Percentiles rank a stretch among this genome's conserved stretches.
Conservation (phyloP, 2,113 vertebrate species). For the Tyto alba region DNA sequence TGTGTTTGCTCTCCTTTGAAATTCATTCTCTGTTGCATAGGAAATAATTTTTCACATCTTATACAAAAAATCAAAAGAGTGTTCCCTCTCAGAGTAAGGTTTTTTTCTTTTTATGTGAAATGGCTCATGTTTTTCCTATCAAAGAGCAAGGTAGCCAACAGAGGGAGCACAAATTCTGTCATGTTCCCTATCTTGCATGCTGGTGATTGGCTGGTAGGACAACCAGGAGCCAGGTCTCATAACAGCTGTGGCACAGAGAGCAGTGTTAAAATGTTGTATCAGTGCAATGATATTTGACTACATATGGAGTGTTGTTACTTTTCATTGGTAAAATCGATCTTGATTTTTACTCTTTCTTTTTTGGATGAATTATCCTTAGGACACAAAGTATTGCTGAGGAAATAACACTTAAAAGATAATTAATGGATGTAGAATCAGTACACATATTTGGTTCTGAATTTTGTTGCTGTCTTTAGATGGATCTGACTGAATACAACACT, state of each 20-base stretch:
- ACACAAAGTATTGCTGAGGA: neutral
- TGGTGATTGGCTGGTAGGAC: neutral
- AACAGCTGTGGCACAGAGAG: neutral
- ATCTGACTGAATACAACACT: neutral
- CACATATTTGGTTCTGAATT: neutral
- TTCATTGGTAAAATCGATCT: neutral
- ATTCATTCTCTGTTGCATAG: neutral
- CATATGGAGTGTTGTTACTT: neutral
- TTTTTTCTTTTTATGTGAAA: neutral
- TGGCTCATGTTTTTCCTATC: neutral
- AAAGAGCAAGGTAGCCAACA: neutral
- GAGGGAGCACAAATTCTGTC: slow-evolving; percentile 35
- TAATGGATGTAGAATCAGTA: neutral
- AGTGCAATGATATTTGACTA: neutral
- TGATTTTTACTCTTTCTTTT: neutral
- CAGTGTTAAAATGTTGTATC: neutral
- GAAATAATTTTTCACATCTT: neutral
- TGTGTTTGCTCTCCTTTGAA: neutral
- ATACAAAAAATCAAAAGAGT: neutral
- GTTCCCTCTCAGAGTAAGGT: neutral
- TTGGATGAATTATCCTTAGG: neutral
- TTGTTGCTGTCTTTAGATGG: neutral
- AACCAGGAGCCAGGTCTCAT: neutral
- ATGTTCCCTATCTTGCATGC: neutral
- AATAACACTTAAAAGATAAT: neutral